phyloP scores from a whole-genome alignment of 92 coral and sea anemone genomes.

The Virgularia gustaviana region DNA sequence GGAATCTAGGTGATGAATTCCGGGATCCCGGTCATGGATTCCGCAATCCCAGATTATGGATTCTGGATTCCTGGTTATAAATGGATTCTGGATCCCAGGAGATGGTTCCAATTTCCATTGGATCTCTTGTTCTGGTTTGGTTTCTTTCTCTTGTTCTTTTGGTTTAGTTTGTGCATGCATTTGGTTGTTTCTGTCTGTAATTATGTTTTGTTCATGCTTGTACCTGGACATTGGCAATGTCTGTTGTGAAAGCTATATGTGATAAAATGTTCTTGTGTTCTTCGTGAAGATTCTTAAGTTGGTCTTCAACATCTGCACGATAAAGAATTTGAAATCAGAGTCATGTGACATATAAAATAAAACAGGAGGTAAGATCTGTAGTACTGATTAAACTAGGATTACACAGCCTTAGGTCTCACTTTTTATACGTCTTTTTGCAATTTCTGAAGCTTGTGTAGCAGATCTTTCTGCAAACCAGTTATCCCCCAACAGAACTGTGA shows the following conservation, averaged over 20 bases:
- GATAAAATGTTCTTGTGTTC: constrained; percentile 32
- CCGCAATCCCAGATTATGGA: no score
- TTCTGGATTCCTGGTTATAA: no score
- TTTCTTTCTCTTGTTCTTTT: no score
- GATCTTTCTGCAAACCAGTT: constrained; percentile 99
- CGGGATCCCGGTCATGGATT: no score
- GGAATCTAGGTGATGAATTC: no score
- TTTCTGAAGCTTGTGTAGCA: constrained; percentile 82
- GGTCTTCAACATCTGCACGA: constrained; percentile 17
- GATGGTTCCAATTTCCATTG: no score
- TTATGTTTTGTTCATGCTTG: not conserved
- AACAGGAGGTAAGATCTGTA: not conserved
- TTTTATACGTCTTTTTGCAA: constrained; percentile 71
- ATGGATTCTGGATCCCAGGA: no score
- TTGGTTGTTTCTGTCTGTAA: not conserved
- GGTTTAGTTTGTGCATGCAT: no score
- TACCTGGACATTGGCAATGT: constrained; percentile 2
- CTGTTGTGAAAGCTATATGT: constrained; percentile 26
- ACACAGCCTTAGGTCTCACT: constrained; percentile 45
- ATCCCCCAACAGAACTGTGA: constrained; percentile 89
- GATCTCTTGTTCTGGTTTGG: no score
- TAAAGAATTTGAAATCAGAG: not conserved
- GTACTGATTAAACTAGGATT: constrained; percentile 15
- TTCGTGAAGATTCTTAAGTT: constrained; percentile 13
- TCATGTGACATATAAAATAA: not conserved